Base-by-base conservation (phyloP, 2,888 invertebrate species). In the Meteorus cinctellus region DNA sequence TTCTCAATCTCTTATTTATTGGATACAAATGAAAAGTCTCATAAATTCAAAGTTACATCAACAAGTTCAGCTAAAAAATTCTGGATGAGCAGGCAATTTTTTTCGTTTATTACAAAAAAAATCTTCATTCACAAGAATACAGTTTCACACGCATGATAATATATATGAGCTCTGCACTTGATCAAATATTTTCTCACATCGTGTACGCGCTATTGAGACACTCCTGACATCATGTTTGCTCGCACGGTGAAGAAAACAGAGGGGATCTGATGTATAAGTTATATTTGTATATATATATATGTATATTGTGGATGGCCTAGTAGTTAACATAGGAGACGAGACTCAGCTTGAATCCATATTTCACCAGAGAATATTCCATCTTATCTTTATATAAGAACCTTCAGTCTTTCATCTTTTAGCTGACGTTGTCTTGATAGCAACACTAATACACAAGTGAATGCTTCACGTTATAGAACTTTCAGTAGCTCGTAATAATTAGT, bases 101-200 rank as follows among this genome's bases (percentile, higher is more conserved):
- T 8, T 27, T 55, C n/a, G 10, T 19, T 55, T 4, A 19, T 19
- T 24, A 19, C 1, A 41, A 41, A 4, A 41, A 66, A 41, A 24
- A 45, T 14, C 2, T 14, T 66, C 12, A 41, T 41, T 45, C 41
- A 41, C 19, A 19, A 14, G 27, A 66, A 19, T 41, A 41, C 19
- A 14, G 66, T 24, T 24, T 24, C 14, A 66, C 24, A 36, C 27
- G 41, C 31, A 19, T 5, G 16, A 63, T n/a, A 66, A 66, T 14
- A 36, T 68, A 59, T 10, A 55, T 55, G 19, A 1, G 67, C 67
- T 77, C 78, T 72, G 73, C 84, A 84, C 82, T 82, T 84, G 84
- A 80, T 79, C 82, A 84, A 84, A 85, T 82, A 84, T 84, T 83
- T 81, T 81, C 81, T 55, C 55, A 55, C 55, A 55, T 78, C 72